A percentile compares a stretch with the other conserved stretches of the same genome.
Evolutionary conservation across 2,113 vertebrate genomes (phyloP).

Genomic region (Thymallus thymallus): DNA sequence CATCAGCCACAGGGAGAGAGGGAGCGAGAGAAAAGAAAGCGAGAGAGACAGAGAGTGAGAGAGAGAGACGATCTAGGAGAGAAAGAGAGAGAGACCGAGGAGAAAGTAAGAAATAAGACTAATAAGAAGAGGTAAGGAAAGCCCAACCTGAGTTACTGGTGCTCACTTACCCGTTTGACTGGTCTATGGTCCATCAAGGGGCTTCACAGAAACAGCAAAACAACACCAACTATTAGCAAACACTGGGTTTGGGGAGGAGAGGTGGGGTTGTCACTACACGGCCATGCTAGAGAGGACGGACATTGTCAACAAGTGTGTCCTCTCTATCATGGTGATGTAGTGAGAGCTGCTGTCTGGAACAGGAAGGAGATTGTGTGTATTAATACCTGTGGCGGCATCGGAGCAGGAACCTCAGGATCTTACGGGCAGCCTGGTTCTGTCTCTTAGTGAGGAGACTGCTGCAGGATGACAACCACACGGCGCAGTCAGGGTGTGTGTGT

Average conservation of each 20-base stretch:
- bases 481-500: constrained; percentile 8
- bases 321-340: background rate
- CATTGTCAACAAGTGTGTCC: too few species aligned
- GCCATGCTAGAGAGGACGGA: too few species aligned
- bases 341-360: background rate
- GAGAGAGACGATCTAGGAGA: constrained; percentile 58
- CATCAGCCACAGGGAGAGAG: constrained; percentile 74
- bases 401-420: constrained; percentile 98
- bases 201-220: constrained; percentile 95
- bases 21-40: constrained; percentile 61
- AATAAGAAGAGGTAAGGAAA: constrained; percentile 18
- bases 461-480: constrained; percentile 34
- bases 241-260: constrained; percentile 30
- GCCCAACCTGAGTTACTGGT: too few species aligned
- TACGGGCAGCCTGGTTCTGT: constrained; percentile 98
- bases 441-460: constrained; percentile 97
- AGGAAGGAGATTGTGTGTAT: background rate
- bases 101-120: constrained; percentile 11
- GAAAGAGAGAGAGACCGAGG: constrained; percentile 52
- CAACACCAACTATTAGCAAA: constrained; percentile 97
- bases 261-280: too few species aligned
- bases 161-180: constrained; percentile 95
- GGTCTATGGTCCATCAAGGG: constrained; percentile 99
- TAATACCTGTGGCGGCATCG: constrained; percentile 95
- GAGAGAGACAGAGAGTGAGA: constrained; percentile 60